Percentiles rank a stretch among this genome's conserved stretches.
These are phyloP conservation scores for Asarcornis scutulata DNA, from an alignment of 2,113 vertebrate genomes.

Conservation along the genomic window DNA sequence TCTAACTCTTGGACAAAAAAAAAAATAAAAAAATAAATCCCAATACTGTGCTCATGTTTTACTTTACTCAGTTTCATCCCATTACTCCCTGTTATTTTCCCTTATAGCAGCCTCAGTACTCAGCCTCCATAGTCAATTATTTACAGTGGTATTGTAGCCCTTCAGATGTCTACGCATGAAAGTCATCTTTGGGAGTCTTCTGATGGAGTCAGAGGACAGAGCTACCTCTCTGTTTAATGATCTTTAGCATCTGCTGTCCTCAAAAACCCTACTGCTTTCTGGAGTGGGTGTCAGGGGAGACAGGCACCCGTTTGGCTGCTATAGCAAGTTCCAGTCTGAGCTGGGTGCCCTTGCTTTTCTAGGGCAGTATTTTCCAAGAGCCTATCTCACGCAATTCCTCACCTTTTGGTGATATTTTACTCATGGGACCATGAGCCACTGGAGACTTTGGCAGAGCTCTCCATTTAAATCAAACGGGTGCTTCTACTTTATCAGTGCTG, in stretches of 20 bases:
- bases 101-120: neutral
- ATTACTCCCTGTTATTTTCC: neutral
- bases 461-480: rapidly evolving
- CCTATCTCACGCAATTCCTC: rapidly evolving
- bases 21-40: neutral
- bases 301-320: neutral
- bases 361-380: neutral
- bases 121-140: neutral
- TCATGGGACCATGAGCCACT: rapidly evolving
- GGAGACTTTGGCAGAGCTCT: neutral
- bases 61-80: conserved; percentile 2
- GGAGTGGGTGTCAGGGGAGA: neutral
- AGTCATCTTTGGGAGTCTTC: neutral
- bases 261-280: neutral
- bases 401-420: rapidly evolving
- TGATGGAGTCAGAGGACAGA: neutral
- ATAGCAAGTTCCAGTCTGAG: neutral
- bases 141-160: neutral
- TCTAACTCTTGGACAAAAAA: neutral
- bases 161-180: neutral
- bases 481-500: neutral
- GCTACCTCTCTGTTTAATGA: neutral
- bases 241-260: neutral
- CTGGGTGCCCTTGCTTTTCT: neutral
- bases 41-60: neutral